Percentiles rank a stretch among this genome's conserved stretches.
Conservation (phyloP, 2,113 vertebrate genomes). For the Ginglymostoma cirratum region DNA sequence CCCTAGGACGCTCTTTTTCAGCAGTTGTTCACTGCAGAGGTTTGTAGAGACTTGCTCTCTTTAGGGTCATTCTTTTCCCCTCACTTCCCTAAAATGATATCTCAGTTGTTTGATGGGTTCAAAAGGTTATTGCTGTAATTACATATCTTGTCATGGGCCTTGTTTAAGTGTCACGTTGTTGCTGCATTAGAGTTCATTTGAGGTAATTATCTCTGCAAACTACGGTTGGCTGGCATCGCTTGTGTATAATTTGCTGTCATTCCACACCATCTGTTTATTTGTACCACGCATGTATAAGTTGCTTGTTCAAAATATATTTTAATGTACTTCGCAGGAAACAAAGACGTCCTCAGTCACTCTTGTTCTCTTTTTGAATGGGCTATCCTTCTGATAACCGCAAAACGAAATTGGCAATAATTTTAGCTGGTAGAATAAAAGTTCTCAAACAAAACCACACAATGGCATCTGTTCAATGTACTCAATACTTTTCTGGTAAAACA, state of each 20-base stretch:
- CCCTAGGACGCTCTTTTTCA: neutral
- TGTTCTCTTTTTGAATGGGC: neutral
- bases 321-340: neutral
- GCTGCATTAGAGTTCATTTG: slow-evolving; percentile 52
- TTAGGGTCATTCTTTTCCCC: neutral
- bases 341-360: neutral
- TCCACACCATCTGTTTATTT: slow-evolving; percentile 62
- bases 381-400: neutral
- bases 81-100: neutral
- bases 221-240: slow-evolving; percentile 50
- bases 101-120: slow-evolving; percentile 30
- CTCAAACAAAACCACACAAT: neutral
- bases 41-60: neutral
- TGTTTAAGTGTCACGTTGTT: slow-evolving; percentile 51
- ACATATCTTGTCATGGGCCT: slow-evolving; percentile 48
- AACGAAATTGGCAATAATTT: neutral
- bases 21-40: neutral
- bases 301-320: slow-evolving; percentile 29
- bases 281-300: slow-evolving; percentile 53
- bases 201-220: slow-evolving; percentile 54
- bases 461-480: neutral
- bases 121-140: slow-evolving; percentile 51
- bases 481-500: neutral
- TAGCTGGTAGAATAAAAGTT: neutral
- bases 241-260: slow-evolving; percentile 54